Evolutionary conservation across 2,888 invertebrate species (phyloP), one percentile per base, ranked within the genome.

Genomic region (Onchidella celtica): DNA sequence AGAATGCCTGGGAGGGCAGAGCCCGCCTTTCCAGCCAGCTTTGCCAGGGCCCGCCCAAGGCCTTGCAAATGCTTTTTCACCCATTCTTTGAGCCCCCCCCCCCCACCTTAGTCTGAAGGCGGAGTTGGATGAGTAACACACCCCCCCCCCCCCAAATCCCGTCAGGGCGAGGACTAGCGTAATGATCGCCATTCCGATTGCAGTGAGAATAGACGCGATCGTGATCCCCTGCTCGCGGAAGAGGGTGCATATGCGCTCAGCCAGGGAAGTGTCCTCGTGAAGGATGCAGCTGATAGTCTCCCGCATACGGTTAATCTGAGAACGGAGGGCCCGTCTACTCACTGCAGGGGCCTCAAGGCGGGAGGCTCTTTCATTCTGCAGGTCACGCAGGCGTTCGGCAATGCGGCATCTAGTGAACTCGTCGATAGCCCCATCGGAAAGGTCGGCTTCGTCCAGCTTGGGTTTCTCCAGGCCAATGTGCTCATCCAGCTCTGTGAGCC

Each of bases 231-330:
- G 69, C n/a, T 69, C 69, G 3, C 40, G 69, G 17, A 69, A 69
- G 40, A 69, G 69, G 47, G 57, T 73, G 17, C 34, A 17, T 17
- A 73, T 9, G 17, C 73, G 1, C 73, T 73, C 57, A 1, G 40
- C 34, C 3, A 73, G 59, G 2, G 59, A 14, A n/a, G 73, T 73
- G 34, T 59, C 73, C 57, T 73, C 73, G 47, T 32, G 38, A 24
- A 73, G 73, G 14, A 73, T 29, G 32, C 34, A 32, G 0, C 4
- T 2, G 6, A 73, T 34, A 34, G 55, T 55, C 59, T 73, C 73
- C 29, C 59, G 57, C 17, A 73, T 57, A n/a, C n/a, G 32, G 73
- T n/a, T 21, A 9, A 73, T 73, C 59, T 73, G 70, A 73, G 73
- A 14, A n/a, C 34, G 73, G 9, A 57, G 21, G 73, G n/a, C 59